phyloP scores from a whole-genome alignment of 2,113 vertebrate species.

The Cricetomys ansorgei region DNA sequence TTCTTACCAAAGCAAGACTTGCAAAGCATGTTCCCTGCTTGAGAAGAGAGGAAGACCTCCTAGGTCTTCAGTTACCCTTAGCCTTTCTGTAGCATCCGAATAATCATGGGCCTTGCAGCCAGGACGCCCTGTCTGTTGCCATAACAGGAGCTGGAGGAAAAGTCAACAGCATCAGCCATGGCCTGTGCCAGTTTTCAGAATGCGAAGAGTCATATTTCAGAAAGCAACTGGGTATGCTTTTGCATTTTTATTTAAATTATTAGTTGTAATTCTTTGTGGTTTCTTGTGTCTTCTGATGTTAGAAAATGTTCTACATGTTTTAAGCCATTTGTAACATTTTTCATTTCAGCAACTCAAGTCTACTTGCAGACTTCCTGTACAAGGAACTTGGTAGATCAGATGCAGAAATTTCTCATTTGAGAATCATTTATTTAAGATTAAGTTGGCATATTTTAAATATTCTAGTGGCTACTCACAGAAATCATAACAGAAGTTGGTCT shows the following conservation, averaged over 20 bases:
- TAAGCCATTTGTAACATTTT: constrained; percentile 34
- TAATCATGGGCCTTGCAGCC: background rate
- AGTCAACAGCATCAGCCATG: background rate
- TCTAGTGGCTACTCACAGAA: background rate
- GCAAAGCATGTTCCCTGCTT: background rate
- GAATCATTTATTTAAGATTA: constrained; percentile 28
- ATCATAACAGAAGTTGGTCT: background rate
- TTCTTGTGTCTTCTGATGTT: background rate
- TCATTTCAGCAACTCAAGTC: background rate
- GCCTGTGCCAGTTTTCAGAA: background rate
- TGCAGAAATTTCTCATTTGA: background rate
- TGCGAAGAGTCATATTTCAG: constrained; percentile 53
- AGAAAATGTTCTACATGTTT: constrained; percentile 28
- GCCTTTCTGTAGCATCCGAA: constrained; percentile 31
- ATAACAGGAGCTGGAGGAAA: background rate
- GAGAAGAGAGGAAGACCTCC: background rate
- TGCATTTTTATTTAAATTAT: constrained; percentile 47
- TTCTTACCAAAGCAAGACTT: constrained; percentile 69
- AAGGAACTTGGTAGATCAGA: constrained; percentile 25
- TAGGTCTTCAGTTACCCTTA: constrained; percentile 36
- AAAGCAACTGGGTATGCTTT: background rate
- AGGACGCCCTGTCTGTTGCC: background rate
- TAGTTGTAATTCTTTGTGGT: constrained; percentile 44
- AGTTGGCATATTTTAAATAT: constrained; percentile 18
- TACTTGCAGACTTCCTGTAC: background rate